Conservation (phyloP, 2,888 invertebrate species). For the Eristalinus sepulchralis region DNA sequence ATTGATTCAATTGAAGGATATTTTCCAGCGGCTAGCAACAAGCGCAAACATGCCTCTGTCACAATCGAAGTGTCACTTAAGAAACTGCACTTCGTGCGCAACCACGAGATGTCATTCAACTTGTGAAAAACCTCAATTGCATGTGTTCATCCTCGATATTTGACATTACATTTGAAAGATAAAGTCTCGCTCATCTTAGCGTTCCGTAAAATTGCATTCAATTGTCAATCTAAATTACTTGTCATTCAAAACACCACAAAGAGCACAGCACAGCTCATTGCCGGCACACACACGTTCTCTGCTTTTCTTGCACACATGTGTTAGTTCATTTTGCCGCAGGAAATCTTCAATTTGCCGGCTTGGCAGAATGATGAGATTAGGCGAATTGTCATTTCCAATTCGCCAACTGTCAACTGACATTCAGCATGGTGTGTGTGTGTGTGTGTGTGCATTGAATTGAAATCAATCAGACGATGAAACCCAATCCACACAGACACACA, state of each 20-base stretch:
- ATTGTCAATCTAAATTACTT: slow-evolving; percentile 43
- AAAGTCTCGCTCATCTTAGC: neutral
- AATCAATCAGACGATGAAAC: slow-evolving; percentile 1
- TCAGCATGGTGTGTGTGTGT: neutral
- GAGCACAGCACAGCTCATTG: neutral
- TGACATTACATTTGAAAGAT: neutral
- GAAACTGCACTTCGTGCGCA: too few species aligned
- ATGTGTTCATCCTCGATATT: neutral
- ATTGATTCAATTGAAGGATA: slow-evolving; percentile 57
- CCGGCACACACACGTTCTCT: neutral
- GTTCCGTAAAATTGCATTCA: slow-evolving; percentile 15
- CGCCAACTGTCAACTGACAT: neutral
- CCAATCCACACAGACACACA: neutral
- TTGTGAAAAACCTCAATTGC: neutral
- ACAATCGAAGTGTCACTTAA: neutral
- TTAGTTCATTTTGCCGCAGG: slow-evolving; percentile 21
- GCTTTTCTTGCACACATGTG: neutral
- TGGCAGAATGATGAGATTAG: slow-evolving; percentile 10
- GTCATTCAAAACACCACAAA: slow-evolving; percentile 47
- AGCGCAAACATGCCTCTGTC: neutral
- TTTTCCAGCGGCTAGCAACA: slow-evolving; percentile 38
- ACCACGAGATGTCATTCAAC: neutral
- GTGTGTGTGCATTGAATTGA: neutral
- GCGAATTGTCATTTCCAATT: slow-evolving; percentile 2
- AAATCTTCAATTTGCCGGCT: slow-evolving; percentile 55